Evolutionary conservation across 2,888 invertebrate genomes (phyloP), one percentile per base, ranked within the genome.

Genomic region (Alcis repandata): DNA sequence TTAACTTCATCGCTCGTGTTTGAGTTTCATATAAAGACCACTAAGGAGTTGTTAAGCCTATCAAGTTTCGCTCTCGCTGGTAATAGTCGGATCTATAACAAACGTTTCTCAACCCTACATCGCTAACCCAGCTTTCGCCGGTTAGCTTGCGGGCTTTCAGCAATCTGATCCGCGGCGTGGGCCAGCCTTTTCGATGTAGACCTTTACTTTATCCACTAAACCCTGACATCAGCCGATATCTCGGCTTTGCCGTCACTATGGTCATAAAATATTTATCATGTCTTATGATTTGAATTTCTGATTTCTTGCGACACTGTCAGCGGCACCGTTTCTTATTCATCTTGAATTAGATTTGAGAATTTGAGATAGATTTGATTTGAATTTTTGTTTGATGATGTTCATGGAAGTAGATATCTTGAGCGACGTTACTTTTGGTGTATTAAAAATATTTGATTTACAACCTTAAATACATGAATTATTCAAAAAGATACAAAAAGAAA

Each of bases 171-270:
- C 61, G 32, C 48, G 36, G 46, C 51, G 59, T 53, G 43, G 70
- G 54, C 48, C 69, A 57, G 64, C 69, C 71, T 68, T 67, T 71
- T 67, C 63, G 33, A 46, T 68, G 71, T 71, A 66, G 56, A 61
- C 43, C 58, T 57, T 66, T 64, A 62, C 65, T 70, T 68, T 63
- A 67, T 40, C 64, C 59, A 32, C 65, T 69, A 63, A 68, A 62
- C 59, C 68, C 68, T 62, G 62, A 65, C 56, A 67, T 63, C 58
- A 61, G 45, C 45, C 45, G 22, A 60, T 59, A 68, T 59, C 56
- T 52, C 63, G 46, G 45, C 41, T 59, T 65, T 33, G 61, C 36
- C 52, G 20, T 52, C 46, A 59, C 57, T 63, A 22, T 19, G 17
- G 36, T 36, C 52, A 67, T 69, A 64, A 68, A 69, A 72, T 70